Percentiles rank a stretch among this genome's conserved stretches.
Evolutionary conservation across 2,797 vertebrate species (phyloP).

Genomic region (Cottoperca gobio): DNA sequence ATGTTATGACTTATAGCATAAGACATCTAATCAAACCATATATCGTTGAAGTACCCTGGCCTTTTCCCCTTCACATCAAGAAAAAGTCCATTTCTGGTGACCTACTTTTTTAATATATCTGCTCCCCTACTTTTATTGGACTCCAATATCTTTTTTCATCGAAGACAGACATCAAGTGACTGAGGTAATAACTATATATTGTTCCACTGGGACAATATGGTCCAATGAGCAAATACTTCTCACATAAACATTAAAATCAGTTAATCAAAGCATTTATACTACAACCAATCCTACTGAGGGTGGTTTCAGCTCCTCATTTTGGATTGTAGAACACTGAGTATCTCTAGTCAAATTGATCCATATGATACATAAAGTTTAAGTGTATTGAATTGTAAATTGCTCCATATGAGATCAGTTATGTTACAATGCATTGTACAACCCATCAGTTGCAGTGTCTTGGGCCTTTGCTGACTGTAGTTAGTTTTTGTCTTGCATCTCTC

Average conservation of each 20-base stretch:
- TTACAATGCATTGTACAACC: slow-evolving; percentile 5
- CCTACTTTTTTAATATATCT: not conserved
- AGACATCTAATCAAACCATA: not conserved
- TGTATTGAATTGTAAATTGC: slow-evolving; percentile 5
- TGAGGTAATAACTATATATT: not conserved
- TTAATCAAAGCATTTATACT: not conserved
- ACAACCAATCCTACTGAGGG: not conserved
- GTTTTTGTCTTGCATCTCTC: not conserved
- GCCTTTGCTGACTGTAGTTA: not conserved
- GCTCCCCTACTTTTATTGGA: not conserved
- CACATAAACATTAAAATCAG: not conserved
- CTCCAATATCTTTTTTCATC: not conserved
- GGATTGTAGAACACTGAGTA: slow-evolving; percentile 9
- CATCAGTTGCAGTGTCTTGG: slow-evolving; percentile 4
- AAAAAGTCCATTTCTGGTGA: not conserved
- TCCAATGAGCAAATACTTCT: slow-evolving; percentile 10
- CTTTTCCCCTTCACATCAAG: not conserved
- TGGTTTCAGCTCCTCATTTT: slow-evolving; percentile 8
- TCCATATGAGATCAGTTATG: slow-evolving; percentile 16
- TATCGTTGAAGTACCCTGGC: not conserved
- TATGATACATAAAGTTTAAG: slow-evolving; percentile 9
- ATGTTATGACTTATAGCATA: not conserved
- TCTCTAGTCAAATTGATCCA: not conserved
- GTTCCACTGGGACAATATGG: not conserved
- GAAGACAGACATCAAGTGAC: not conserved